phyloP scores from a whole-genome alignment of 2,113 vertebrate genomes.

The Clupea harengus region DNA sequence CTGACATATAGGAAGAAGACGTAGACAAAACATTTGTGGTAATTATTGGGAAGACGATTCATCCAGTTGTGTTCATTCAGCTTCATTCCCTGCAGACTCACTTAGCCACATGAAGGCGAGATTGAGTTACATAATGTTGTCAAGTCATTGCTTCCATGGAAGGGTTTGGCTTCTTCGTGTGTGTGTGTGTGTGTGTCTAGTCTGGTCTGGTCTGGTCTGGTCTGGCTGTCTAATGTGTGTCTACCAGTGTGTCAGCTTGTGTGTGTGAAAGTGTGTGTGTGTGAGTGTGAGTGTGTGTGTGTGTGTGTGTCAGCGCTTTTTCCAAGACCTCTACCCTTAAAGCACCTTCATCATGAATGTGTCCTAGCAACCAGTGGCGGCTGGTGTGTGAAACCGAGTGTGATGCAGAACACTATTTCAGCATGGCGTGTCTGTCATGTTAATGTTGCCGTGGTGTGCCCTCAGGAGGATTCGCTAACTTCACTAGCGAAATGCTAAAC shows the following conservation, averaged over 20 bases:
- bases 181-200: neutral
- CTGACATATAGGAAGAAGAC: too few species aligned
- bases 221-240: neutral
- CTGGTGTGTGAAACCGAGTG: neutral
- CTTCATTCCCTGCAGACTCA: neutral
- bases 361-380: slow-evolving; percentile 13
- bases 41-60: too few species aligned
- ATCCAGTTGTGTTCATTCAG: too few species aligned
- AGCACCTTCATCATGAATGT: slow-evolving; percentile 8
- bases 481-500: too few species aligned
- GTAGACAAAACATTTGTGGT: too few species aligned
- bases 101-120: slow-evolving; percentile 29
- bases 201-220: neutral
- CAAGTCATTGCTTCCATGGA: slow-evolving; percentile 60
- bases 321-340: neutral
- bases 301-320: neutral
- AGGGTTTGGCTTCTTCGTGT: slow-evolving; percentile 8
- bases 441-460: too few species aligned
- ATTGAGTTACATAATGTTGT: slow-evolving; percentile 60
- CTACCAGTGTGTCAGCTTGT: neutral
- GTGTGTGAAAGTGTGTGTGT: too few species aligned
- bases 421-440: too few species aligned
- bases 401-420: too few species aligned
- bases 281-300: neutral
- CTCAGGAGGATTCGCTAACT: too few species aligned